phyloP scores from a whole-genome alignment of 2,797 vertebrate species.

The Kryptopterus vitreolus region DNA sequence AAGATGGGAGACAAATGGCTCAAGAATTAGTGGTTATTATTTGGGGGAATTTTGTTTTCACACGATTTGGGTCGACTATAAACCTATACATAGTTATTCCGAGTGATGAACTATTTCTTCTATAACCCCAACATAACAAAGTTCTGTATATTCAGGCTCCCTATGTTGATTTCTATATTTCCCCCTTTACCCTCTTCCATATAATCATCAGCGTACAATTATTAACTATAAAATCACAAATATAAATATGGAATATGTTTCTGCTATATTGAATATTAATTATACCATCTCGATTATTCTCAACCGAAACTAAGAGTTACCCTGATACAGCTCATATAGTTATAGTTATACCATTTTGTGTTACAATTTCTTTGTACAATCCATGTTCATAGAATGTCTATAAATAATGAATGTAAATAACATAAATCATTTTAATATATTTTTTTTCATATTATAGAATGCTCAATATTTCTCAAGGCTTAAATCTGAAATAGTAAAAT shows the following conservation, averaged over 20 bases:
- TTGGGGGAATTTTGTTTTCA: neutral
- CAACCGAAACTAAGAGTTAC: constrained; percentile 57
- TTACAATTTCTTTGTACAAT: constrained; percentile 67
- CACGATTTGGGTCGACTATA: neutral
- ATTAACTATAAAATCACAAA: no score
- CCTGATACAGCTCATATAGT: constrained; percentile 65
- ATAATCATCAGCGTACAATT: no score
- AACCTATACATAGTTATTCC: neutral
- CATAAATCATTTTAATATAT: no score
- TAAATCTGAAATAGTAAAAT: neutral
- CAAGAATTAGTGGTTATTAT: neutral
- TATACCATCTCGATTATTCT: neutral
- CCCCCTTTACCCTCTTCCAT: neutral
- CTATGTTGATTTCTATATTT: neutral
- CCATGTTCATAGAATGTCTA: neutral
- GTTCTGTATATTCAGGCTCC: neutral
- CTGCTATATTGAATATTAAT: neutral
- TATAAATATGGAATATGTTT: neutral
- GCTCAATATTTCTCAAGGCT: neutral
- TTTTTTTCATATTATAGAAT: neutral
- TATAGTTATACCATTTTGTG: constrained; percentile 68
- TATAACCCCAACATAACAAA: neutral
- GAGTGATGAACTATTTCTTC: neutral
- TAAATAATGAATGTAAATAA: constrained; percentile 19
- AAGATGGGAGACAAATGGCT: neutral